Evolutionary conservation across 2,113 vertebrate genomes (phyloP).

Genomic region (Chiloscyllium plagiosum): DNA sequence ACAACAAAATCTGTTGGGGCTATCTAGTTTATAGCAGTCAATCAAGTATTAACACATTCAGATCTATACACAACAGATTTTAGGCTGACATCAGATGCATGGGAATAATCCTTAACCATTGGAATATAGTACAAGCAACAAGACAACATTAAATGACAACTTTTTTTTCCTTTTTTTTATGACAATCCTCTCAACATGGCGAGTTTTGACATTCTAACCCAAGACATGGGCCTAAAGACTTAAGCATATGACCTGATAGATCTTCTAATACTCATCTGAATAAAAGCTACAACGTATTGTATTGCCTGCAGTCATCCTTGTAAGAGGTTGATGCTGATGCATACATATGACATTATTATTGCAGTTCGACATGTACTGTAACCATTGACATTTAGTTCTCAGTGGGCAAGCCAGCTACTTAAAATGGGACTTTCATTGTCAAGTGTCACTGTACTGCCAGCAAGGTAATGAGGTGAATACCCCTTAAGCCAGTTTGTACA

Average conservation of each 20-base stretch:
- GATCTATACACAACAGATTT: too few relatives aligned
- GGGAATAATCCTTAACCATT: not conserved
- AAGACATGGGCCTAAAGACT: not conserved
- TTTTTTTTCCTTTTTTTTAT: not conserved
- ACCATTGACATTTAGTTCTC: not conserved
- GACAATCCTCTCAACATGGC: not conserved
- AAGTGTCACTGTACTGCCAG: constrained; percentile 21
- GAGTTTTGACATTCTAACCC: not conserved
- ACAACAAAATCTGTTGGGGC: too few relatives aligned
- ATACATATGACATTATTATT: constrained; percentile 1
- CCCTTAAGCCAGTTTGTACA: constrained; percentile 15
- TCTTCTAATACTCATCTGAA: not conserved
- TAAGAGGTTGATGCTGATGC: not conserved
- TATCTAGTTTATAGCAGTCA: too few relatives aligned
- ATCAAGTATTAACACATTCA: too few relatives aligned
- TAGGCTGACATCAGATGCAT: not conserved
- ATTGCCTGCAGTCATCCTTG: not conserved
- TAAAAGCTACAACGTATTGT: not conserved
- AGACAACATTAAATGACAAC: not conserved
- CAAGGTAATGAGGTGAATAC: constrained; percentile 24
- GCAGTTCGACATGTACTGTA: not conserved
- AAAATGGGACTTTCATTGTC: constrained; percentile 19
- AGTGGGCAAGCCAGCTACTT: constrained; percentile 2
- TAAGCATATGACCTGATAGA: not conserved
- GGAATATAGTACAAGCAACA: not conserved